Percentiles rank a stretch among this genome's conserved stretches.
Evolutionary conservation across 2,113 vertebrate species (phyloP).

Genomic region (Poeciliopsis turrubarensis): DNA sequence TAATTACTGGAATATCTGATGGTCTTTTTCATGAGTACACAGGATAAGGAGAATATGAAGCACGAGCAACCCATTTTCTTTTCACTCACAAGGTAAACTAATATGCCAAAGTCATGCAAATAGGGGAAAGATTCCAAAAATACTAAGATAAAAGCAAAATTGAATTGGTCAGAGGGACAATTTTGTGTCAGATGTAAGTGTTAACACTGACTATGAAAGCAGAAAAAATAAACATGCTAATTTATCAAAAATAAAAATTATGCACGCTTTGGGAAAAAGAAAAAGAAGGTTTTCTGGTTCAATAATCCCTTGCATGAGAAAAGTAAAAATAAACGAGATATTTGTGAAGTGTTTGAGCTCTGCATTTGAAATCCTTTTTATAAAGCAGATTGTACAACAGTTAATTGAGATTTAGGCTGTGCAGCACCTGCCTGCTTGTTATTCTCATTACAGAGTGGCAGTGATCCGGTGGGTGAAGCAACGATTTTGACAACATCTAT

Average conservation of each 20-base stretch:
- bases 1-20: background rate
- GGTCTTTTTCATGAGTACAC: background rate
- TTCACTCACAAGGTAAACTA: background rate
- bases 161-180: background rate
- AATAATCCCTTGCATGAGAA: slow-evolving; percentile 43
- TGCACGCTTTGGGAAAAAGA: slow-evolving; percentile 13
- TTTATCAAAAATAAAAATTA: slow-evolving; percentile 35
- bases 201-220: background rate
- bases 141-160: background rate
- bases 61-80: background rate
- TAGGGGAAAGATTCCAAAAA: background rate
- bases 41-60: background rate
- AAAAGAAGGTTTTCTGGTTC: slow-evolving; percentile 27
- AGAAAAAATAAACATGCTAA: slow-evolving; percentile 33
- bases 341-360: slow-evolving; percentile 23
- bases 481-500: slow-evolving; percentile 23
- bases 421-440: slow-evolving; percentile 51
- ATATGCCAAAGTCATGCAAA: background rate
- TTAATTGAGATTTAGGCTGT: slow-evolving; percentile 54
- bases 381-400: slow-evolving; percentile 27
- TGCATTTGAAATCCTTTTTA: slow-evolving; percentile 23
- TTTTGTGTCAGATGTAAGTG: background rate
- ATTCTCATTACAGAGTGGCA: slow-evolving; percentile 32
- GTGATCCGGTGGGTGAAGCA: slow-evolving; percentile 30
- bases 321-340: slow-evolving; percentile 21